Evolutionary conservation across 2,797 vertebrate species (phyloP), one percentile per base, ranked within the genome.

Genomic region (Eulemur rubriventer): DNA sequence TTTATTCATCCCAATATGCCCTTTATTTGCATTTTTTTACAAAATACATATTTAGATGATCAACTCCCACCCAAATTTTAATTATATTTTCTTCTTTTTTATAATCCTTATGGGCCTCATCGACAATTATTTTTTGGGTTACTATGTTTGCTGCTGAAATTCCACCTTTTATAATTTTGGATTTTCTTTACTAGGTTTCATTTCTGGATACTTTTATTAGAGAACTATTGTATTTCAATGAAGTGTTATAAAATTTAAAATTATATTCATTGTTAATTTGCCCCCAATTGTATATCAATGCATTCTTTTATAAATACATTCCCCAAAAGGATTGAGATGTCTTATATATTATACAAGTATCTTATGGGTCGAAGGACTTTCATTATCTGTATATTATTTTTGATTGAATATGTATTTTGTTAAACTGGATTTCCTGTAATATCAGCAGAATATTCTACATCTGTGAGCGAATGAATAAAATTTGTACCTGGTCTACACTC

Each of bases 401-500:
- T 85, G 14, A 38, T n/a, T 78, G 22, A 72, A 55, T 35, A 22
- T 63, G 16, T 61, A 57, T 86, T 92, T 95, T 87, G 11, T 75
- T 86, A 43, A 75, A 69, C 14, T 91, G 22, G 26, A 57, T 94
- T 93, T 94, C 38, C 13, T 87, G 48, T 80, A 67, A 41, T 63
- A 69, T 81, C 91, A 94, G 20, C 28, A 72, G 46, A 82, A 38
- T 3, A 52, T 89, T 83, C 33, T 70, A 65, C 3, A 79, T 85
- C 43, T 91, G 10, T 72, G 38, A 89, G 46, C 63, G 46, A 94
- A 92, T 80, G 69, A 96, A 82, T 91, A 94, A 90, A 96, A 92
- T 38, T 76, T 92, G 63, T 92, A 86, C n/a, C 55, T 61, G 67
- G 22, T 84, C 69, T 76, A 76, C 46, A 94, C 73, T 92, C 89